Base-by-base conservation (phyloP, 2,797 vertebrate species). In the Percopsis omiscomaycus region DNA sequence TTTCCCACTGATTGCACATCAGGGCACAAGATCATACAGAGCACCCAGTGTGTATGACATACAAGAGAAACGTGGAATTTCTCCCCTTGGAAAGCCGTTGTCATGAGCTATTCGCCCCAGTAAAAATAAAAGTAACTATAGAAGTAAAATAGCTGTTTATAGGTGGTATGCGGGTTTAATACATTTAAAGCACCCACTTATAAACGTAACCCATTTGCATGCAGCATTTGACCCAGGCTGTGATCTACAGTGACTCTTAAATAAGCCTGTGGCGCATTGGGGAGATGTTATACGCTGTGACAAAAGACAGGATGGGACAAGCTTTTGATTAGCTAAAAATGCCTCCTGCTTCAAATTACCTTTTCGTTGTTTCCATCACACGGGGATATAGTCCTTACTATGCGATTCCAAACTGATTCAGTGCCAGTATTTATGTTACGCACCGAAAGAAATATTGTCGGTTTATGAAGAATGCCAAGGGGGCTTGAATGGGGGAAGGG, bases 221-320 rank as follows among this genome's bases (percentile, higher is more conserved):
- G 81, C 76, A 62, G 75, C 67, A 71, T 87, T 81, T 87, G 86
- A 87, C 84, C 88, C 73, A 77, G 80, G 79, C 84, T 67, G 76
- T 89, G 83, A 90, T 90, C 86, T 84, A 81, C 84, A 89, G 78
- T 86, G 86, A 88, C 88, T 90, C 83, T 74, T 79, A 71, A 80
- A 83, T 85, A 87, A 85, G 83, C 89, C 87, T 75, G 75, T 79
- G 85, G 88, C 83, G 80, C 81, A 77, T 67, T 76, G 72, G 85
- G 80, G 81, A 86, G 84, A 88, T 77, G 80, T 86, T 89, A 87
- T 85, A 84, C 84, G 75, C 83, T 82, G 71, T 87, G 86, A 90
- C 88, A 88, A 88, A 89, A 85, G 81, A 84, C 83, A 74, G 83
- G 82, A 83, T 72, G 79, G 79, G 73, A 82, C 73, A 46, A 59